Conservation (phyloP, 2,797 vertebrate species). For the Thunnus albacares region DNA sequence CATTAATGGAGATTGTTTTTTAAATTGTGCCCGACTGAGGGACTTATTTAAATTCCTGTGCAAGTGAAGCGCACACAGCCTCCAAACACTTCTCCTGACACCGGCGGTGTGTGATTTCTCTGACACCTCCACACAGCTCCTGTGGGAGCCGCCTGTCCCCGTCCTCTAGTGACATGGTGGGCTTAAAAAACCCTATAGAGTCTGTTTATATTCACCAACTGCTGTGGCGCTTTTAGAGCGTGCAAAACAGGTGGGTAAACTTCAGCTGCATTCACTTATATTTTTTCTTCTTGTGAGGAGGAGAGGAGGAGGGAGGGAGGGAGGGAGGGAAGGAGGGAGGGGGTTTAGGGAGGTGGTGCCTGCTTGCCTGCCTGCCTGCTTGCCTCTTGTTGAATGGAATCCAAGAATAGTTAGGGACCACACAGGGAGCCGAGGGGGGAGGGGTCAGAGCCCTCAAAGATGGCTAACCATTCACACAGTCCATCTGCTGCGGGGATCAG, state of each 20-base stretch:
- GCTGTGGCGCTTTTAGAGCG: conserved; percentile 83
- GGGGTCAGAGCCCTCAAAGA: conserved; percentile 91
- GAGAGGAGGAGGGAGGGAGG: conserved; percentile 60
- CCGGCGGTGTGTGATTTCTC: conserved; percentile 53
- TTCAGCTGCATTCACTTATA: conserved; percentile 90
- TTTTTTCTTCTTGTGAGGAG: conserved; percentile 81
- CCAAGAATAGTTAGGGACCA: conserved; percentile 98
- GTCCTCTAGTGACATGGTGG: conserved; percentile 76
- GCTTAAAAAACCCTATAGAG: conserved; percentile 79
- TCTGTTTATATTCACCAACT: conserved; percentile 86
- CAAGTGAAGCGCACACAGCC: conserved; percentile 35
- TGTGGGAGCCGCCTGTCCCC: conserved; percentile 66
- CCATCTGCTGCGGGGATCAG: conserved; percentile 96
- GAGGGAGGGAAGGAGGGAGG: conserved; percentile 67
- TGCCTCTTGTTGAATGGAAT: conserved; percentile 96
- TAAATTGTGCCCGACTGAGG: conserved; percentile 20
- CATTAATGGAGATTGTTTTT: conserved; percentile 12
- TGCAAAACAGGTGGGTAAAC: conserved; percentile 93
- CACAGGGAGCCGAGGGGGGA: conserved; percentile 91
- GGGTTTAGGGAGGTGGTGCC: conserved; percentile 84
- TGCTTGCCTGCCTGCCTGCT: conserved; percentile 83
- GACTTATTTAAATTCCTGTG: conserved; percentile 42
- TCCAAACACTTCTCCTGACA: conserved; percentile 47
- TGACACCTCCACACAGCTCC: conserved; percentile 64
- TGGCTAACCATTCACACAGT: conserved; percentile 96